Evolutionary conservation across 2,888 invertebrate genomes (phyloP), one percentile per base, ranked within the genome.

Genomic region (Oscheius sp.): DNA sequence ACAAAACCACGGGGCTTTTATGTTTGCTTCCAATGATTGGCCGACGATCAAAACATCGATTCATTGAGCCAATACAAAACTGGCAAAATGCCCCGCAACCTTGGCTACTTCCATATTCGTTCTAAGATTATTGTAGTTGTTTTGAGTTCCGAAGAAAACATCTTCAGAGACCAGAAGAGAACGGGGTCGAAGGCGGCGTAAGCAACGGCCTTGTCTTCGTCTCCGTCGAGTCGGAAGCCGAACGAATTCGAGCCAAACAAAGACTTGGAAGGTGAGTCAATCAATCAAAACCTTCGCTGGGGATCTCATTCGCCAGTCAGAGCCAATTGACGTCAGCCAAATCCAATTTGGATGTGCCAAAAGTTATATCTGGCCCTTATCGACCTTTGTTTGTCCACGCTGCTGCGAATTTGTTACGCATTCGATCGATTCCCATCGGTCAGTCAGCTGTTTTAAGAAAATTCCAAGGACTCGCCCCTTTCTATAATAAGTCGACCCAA

Each of bases 191-290:
- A 29, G 61, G 42, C 12, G 6, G 42, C 27, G 17, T 42, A 8
- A 46, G 58, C 23, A 39, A 39, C 53, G 66, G 66, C 23, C 34
- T 70, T 31, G 55, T 53, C 17, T 70, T 70, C 46, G 70, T 70
- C 31, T 57, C 65, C 33, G 46, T 71, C 39, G 71, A 71, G 50
- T 68, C 67, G 37, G 67, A 71, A 58, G 66, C 68, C 27, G 68
- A 71, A 37, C 42, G 64, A 68, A 17, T 52, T 6, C 55, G 69
- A 15, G 64, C 64, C 25, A 69, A 69, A 50, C 63, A 65, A 23
- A 33, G 70, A 39, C 29, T 64, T n/a, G 57, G 70, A 39, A 53
- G 70, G 65, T 65, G 20, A 20, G 50, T 57, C 25, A 23, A 8
- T 15, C 33, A 17, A 17, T 29, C 25, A 17, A 12, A 42, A 20